Evolutionary conservation across 2,888 invertebrate genomes (phyloP), one percentile per base, ranked within the genome.

Genomic region (Timandra comae): DNA sequence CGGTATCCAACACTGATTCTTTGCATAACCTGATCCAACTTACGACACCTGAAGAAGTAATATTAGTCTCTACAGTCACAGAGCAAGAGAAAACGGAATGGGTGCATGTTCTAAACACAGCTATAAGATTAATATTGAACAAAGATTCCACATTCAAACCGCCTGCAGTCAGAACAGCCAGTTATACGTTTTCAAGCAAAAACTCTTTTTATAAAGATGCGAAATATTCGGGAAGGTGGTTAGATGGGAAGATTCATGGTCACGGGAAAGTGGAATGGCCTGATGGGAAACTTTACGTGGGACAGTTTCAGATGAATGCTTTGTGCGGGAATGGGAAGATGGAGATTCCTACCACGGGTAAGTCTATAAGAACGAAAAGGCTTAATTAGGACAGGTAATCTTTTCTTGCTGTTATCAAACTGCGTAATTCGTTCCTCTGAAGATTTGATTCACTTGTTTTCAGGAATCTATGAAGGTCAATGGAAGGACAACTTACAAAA

Each of bases 401-500:
- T 7, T 8, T 8, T 22, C n/a, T 22, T 3, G 8, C 8, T n/a
- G 7, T 3, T 7, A 10, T 25, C 31, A 10, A 28, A 32, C 13
- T 29, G 8, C 12, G 21, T 22, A 22, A 9, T n/a, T 22, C 8
- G 7, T 5, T 22, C 8, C 22, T 22, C 1, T 8, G 3, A 22
- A 4, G 9, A n/a, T 7, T 3, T 22, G 21, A 12, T 20, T 26
- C 27, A 22, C 23, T 23, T 27, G 40, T 45, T 36, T 29, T 27
- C 84, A 66, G 92, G 93, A 1, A 84, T 90, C 11, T 94, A 94
- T 60, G 94, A 95, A 67, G 94, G 95, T 0, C 88, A 85, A 62
- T 94, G 93, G 93, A 92, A 90, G 63, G 93, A 93, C 44, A 95
- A 95, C 21, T 89, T 91, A 48, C 93, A 95, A 67, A 92, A 93